A percentile compares a stretch with the other conserved stretches of the same genome.
Conservation (phyloP, 2,797 vertebrate species). For the Melanotaenia parkinsoni region DNA sequence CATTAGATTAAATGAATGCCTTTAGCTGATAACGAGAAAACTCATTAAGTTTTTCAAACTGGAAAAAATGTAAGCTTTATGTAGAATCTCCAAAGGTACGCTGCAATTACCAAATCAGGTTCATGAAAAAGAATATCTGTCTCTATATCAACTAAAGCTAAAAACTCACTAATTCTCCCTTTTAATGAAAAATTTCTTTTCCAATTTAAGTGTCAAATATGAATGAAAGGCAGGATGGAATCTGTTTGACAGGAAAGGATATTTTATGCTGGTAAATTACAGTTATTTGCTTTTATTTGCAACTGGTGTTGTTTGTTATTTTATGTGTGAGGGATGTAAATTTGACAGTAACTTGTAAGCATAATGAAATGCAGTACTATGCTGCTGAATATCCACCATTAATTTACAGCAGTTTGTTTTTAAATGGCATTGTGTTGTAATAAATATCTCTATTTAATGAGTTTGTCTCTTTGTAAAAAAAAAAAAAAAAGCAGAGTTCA, state of each 20-base stretch:
- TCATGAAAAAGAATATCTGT: no score
- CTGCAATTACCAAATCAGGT: no score
- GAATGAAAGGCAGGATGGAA: neutral
- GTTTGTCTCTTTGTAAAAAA: neutral
- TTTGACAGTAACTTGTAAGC: neutral
- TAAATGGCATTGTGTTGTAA: neutral
- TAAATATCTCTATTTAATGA: slow-evolving; percentile 11
- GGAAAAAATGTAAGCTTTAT: no score
- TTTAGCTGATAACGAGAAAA: no score
- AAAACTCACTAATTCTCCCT: neutral
- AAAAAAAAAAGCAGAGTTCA: neutral
- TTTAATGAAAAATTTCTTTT: neutral
- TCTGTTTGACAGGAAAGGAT: neutral
- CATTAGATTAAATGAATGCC: no score
- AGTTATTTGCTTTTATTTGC: neutral
- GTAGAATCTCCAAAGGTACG: no score
- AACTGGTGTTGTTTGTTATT: neutral
- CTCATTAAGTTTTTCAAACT: no score
- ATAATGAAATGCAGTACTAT: neutral
- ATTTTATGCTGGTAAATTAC: neutral
- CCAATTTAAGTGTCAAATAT: neutral
- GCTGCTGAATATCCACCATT: neutral
- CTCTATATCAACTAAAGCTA: no score
- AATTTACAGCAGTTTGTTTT: neutral
- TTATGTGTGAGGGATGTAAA: neutral